Evolutionary conservation across 2,888 invertebrate genomes (phyloP).

Genomic region (Crocallis elinguaria): DNA sequence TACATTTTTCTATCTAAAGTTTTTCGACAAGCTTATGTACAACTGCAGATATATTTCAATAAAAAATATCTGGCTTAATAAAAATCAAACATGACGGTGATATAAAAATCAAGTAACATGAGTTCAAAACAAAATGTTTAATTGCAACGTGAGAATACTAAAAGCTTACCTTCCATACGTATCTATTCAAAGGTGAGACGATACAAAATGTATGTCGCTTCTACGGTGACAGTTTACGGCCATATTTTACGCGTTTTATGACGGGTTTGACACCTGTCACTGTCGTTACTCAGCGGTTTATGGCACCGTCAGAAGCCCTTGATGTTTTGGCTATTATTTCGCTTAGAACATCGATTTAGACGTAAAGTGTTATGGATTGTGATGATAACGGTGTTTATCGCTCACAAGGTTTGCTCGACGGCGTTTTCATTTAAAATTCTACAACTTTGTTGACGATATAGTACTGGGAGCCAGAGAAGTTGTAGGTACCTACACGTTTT

Average conservation of each 20-base stretch:
- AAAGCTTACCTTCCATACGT: too few species aligned
- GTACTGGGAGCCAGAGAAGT: too few species aligned
- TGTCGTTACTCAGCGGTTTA: constrained; percentile 2
- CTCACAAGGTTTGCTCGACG: background rate
- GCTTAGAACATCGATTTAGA: constrained; percentile 1
- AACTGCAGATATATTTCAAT: too few species aligned
- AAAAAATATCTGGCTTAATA: too few species aligned
- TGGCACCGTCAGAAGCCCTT: constrained; percentile 2
- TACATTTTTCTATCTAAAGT: too few species aligned
- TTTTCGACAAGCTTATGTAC: too few species aligned
- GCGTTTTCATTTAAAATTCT: background rate
- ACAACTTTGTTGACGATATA: background rate
- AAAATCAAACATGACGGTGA: too few species aligned
- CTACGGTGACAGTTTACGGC: constrained; percentile 9
- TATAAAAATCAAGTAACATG: too few species aligned
- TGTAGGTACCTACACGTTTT: too few species aligned
- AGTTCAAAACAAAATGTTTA: too few species aligned
- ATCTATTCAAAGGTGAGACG: background rate
- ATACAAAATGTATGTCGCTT: constrained; percentile 5
- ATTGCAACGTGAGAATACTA: too few species aligned
- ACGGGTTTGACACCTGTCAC: constrained; percentile 17
- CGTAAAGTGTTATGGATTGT: background rate
- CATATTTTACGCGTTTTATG: constrained; percentile 11
- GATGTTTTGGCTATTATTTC: background rate
- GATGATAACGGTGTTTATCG: background rate